These are phyloP conservation scores for Andrena trimmerana DNA, from an alignment of 2,888 invertebrate species.

Conservation along the genomic window DNA sequence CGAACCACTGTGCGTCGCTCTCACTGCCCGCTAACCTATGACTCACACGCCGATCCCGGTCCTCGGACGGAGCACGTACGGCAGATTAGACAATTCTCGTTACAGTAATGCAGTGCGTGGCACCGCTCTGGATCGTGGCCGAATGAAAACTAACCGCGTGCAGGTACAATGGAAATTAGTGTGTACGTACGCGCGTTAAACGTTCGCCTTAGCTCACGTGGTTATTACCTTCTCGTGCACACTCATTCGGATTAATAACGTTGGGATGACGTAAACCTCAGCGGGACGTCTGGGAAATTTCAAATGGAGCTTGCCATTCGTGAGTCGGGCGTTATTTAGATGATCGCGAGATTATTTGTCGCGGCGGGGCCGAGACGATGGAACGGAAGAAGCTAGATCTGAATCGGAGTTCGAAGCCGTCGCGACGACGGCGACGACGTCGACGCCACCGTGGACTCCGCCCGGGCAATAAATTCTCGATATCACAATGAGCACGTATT, in stretches of 20 bases:
- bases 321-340: neutral
- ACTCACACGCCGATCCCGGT: constrained; percentile 39
- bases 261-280: constrained; percentile 32
- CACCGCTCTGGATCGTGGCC: constrained; percentile 38
- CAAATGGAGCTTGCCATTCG: neutral
- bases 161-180: constrained; percentile 11
- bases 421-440: constrained; percentile 16
- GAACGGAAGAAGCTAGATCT: constrained; percentile 60
- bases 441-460: constrained; percentile 50
- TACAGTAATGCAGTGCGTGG: constrained; percentile 58
- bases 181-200: constrained; percentile 31
- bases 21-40: constrained; percentile 33
- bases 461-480: constrained; percentile 70
- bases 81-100: constrained; percentile 66
- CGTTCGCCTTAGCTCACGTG: constrained; percentile 6
- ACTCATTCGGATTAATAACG: constrained; percentile 51
- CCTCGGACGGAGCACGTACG: constrained; percentile 59
- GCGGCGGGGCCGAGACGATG: constrained; percentile 22
- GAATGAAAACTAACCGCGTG: constrained; percentile 44
- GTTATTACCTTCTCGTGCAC: constrained; percentile 25
- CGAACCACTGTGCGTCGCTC: neutral
- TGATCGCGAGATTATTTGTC: constrained; percentile 31
- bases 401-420: constrained; percentile 27
- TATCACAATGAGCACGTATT: constrained; percentile 74
- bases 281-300: constrained; percentile 8